A percentile compares a stretch with the other conserved stretches of the same genome.
Evolutionary conservation across 2,797 vertebrate genomes (phyloP).

Genomic region (Chelon labrosus): DNA sequence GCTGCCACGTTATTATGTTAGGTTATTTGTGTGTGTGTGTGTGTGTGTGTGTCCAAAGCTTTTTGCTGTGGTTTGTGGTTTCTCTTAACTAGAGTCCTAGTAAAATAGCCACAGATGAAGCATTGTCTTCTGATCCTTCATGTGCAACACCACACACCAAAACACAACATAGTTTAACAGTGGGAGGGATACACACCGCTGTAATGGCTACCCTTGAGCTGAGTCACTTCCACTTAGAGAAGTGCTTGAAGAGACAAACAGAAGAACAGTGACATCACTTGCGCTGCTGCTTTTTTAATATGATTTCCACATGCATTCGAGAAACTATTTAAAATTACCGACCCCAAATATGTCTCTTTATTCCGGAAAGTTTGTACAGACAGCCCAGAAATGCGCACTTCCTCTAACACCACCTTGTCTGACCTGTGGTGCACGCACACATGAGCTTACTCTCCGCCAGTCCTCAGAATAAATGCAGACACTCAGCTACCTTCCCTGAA

Average conservation of each 20-base stretch:
- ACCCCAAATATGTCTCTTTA: neutral
- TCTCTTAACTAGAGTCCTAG: no score
- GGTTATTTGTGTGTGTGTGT: no score
- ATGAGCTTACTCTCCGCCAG: neutral
- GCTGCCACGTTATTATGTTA: no score
- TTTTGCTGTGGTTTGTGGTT: no score
- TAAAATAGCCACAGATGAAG: no score
- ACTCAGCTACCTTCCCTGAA: constrained; percentile 11
- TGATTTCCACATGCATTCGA: neutral
- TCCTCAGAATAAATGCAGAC: constrained; percentile 11
- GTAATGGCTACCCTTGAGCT: neutral
- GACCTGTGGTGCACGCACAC: constrained; percentile 2
- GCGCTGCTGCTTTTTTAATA: no score
- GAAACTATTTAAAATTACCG: no score
- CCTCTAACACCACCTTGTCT: neutral
- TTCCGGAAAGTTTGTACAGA: neutral
- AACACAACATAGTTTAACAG: neutral
- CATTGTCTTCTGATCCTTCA: no score
- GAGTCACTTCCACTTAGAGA: neutral
- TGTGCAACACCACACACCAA: no score
- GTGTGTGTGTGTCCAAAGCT: no score
- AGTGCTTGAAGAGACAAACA: neutral
- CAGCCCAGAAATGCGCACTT: neutral
- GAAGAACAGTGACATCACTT: no score
- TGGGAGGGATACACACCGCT: no score